These are phyloP conservation scores for Cosmorhoe ocellata DNA, from an alignment of 2,888 invertebrate genomes.

Conservation along the genomic window DNA sequence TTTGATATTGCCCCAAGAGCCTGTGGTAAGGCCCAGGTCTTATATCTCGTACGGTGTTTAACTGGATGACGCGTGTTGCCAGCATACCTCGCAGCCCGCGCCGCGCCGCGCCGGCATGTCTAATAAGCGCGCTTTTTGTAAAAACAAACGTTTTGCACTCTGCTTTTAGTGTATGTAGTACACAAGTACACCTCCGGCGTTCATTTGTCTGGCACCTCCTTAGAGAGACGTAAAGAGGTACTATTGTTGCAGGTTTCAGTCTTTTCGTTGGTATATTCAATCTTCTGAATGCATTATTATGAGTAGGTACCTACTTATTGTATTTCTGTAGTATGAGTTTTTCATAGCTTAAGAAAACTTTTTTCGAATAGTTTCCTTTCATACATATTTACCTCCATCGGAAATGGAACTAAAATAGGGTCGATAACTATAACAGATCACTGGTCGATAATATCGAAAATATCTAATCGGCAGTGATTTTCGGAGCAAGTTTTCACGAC, in stretches of 20 bases:
- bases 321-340: no score
- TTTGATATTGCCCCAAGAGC: no score
- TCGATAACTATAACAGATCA: no score
- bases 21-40: not conserved
- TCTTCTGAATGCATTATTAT: no score
- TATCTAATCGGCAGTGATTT: no score
- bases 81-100: constrained; percentile 35
- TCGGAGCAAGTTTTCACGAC: no score
- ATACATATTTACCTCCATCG: no score
- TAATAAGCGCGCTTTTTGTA: constrained; percentile 46
- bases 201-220: constrained; percentile 33
- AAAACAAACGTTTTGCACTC: constrained; percentile 44
- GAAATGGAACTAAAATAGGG: no score
- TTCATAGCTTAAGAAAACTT: no score
- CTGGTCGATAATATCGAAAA: no score
- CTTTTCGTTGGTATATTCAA: constrained; percentile 31
- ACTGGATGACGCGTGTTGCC: constrained; percentile 18
- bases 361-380: no score
- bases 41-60: constrained; percentile 17
- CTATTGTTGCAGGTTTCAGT: constrained; percentile 44
- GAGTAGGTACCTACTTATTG: no score
- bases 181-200: constrained; percentile 40
- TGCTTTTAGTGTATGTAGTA: constrained; percentile 35
- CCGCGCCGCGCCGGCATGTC: constrained; percentile 39
- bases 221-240: constrained; percentile 16